phyloP scores from a whole-genome alignment of 2,113 vertebrate genomes.

The Xenotilapia longispinis region DNA sequence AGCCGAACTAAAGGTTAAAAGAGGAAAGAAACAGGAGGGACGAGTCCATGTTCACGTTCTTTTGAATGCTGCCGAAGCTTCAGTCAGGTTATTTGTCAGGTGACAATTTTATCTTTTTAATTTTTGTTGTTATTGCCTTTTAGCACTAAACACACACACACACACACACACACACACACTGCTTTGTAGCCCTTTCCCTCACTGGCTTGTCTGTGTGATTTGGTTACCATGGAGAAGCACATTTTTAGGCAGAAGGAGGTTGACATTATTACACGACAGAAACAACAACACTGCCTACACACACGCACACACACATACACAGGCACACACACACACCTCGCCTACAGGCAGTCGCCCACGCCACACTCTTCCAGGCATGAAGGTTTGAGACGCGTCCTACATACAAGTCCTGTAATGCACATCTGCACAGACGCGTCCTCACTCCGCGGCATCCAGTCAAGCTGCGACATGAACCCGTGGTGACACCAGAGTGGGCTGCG shows the following conservation, averaged over 20 bases:
- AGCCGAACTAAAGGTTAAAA: rapidly evolving
- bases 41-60: background rate
- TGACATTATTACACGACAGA: constrained; percentile 38
- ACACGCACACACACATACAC: background rate
- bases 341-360: constrained; percentile 40
- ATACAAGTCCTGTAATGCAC: background rate
- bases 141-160: background rate
- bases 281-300: constrained; percentile 5
- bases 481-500: constrained; percentile 27
- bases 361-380: constrained; percentile 13
- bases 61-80: rapidly evolving
- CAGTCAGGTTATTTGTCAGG: background rate
- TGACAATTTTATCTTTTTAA: background rate
- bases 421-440: background rate
- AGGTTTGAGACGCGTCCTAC: constrained; percentile 15
- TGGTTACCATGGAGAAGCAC: constrained; percentile 63
- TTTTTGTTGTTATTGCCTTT: background rate
- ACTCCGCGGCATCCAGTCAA: background rate
- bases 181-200: background rate
- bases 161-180: background rate
- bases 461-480: constrained; percentile 6
- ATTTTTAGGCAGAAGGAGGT: constrained; percentile 40
- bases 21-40: background rate
- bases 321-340: background rate
- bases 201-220: background rate